Conservation (phyloP, 2,113 vertebrate species). For the Microcebus tavaratra region DNA sequence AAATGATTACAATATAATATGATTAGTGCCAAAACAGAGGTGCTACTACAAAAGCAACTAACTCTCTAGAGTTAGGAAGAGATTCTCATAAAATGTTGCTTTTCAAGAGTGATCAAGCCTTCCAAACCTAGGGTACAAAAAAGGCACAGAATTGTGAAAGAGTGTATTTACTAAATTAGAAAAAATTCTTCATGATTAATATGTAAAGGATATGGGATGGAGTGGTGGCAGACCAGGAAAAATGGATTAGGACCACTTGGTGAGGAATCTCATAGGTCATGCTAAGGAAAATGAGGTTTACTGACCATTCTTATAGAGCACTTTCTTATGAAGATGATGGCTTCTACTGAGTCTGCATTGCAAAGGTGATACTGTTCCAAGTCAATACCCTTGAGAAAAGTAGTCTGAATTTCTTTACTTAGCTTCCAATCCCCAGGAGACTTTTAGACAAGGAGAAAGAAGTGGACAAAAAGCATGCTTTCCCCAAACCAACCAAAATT, state of each 20-base stretch:
- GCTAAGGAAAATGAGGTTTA: background rate
- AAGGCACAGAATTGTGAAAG: background rate
- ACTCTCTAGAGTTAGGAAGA: background rate
- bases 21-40: background rate
- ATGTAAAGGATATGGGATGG: background rate
- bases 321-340: background rate
- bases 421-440: background rate
- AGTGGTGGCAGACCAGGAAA: background rate
- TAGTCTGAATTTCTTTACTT: background rate
- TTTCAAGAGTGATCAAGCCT: background rate
- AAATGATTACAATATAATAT: background rate
- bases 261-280: background rate
- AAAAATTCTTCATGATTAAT: background rate
- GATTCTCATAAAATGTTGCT: background rate
- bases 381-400: background rate
- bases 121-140: background rate
- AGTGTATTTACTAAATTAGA: background rate
- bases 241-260: background rate
- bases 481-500: background rate
- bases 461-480: background rate
- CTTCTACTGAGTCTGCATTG: background rate
- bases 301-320: constrained; percentile 1
- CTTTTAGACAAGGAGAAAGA: constrained; percentile 10
- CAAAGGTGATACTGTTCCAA: background rate
- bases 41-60: background rate